Evolutionary conservation across 2,797 vertebrate species (phyloP), one percentile per base, ranked within the genome.

Genomic region (Loris lydekkerianus): DNA sequence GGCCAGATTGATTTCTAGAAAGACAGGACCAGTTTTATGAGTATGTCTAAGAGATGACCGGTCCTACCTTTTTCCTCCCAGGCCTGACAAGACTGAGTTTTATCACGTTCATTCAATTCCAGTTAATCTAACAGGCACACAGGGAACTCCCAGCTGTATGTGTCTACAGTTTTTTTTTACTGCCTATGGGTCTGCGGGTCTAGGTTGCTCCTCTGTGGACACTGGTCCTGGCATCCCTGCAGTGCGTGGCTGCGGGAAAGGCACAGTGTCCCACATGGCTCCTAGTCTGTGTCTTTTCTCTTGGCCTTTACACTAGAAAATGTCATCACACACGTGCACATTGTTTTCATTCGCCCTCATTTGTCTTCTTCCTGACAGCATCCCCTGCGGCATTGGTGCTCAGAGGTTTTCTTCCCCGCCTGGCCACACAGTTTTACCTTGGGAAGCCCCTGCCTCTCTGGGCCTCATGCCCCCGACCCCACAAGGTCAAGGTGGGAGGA

Each of bases 181-280:
- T 0, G 11, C 58, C 2, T 10, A n/a, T 14, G 83, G 29, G 5
- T 7, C 58, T 37, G 60, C 23, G 40, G 53, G 49, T n/a, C 3
- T 0, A 1, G 15, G 25, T 7, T 34, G 13, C 56, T 80, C 58
- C 86, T 61, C n/a, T 5, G 3, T 0, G 8, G 34, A 7, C 2
- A 0, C 63, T 5, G 9, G 60, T 76, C 40, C 58, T 15, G 7
- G 27, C 21, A 3, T 3, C 1, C n/a, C 53, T 14, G 7, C 40
- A 65, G 29, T 18, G 69, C 5, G 72, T 69, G 78, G 83, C 37
- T 7, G 15, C 43, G 2, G 8, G 17, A 0, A 5, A 7, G 27
- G 29, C 34, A 6, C 3, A 3, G 0, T 15, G 1, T 1, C 23
- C 75, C 61, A 10, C 0, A 14, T 9, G 20, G 37, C 7, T 60